These are phyloP conservation scores for Drosophila bocki DNA, from an alignment of 1,140 invertebrate species.

Conservation along the genomic window DNA sequence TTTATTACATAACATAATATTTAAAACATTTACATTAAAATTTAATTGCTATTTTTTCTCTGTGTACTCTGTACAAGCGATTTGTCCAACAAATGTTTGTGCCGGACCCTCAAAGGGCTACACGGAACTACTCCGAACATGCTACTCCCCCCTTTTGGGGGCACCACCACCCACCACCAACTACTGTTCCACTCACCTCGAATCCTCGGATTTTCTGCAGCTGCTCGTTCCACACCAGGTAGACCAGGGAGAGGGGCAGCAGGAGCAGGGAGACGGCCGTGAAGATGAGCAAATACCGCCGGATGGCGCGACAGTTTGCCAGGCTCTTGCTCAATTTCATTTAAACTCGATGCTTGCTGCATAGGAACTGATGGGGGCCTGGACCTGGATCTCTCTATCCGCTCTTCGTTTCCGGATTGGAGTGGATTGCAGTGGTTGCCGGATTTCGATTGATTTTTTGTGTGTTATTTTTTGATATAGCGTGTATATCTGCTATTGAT, in stretches of 20 bases:
- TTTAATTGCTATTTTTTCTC: neutral
- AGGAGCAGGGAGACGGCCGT: conserved; percentile 76
- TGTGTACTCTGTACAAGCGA: conserved; percentile 24
- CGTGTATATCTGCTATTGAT: conserved; percentile 40
- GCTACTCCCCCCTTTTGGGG: conserved; percentile 4
- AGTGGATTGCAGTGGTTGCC: conserved; percentile 9
- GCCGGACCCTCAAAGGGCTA: conserved; percentile 37
- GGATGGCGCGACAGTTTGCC: conserved; percentile 81
- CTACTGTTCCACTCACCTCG: conserved; percentile 72
- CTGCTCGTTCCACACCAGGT: conserved; percentile 83
- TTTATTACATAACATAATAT: neutral
- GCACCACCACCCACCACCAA: neutral
- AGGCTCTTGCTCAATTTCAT: conserved; percentile 81
- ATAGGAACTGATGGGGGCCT: conserved; percentile 66
- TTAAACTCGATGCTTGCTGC: conserved; percentile 72
- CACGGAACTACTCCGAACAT: conserved; percentile 4
- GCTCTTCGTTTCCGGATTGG: conserved; percentile 26
- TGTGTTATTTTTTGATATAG: conserved; percentile 14
- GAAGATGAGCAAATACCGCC: conserved; percentile 84
- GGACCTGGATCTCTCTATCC: conserved; percentile 23
- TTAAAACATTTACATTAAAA: neutral
- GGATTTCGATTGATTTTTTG: conserved; percentile 17
- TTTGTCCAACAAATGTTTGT: conserved; percentile 37
- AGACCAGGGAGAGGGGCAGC: conserved; percentile 79
- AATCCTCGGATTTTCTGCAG: conserved; percentile 84